These are phyloP conservation scores for Rotaria socialis DNA, from an alignment of 2,888 invertebrate genomes.

Conservation along the genomic window DNA sequence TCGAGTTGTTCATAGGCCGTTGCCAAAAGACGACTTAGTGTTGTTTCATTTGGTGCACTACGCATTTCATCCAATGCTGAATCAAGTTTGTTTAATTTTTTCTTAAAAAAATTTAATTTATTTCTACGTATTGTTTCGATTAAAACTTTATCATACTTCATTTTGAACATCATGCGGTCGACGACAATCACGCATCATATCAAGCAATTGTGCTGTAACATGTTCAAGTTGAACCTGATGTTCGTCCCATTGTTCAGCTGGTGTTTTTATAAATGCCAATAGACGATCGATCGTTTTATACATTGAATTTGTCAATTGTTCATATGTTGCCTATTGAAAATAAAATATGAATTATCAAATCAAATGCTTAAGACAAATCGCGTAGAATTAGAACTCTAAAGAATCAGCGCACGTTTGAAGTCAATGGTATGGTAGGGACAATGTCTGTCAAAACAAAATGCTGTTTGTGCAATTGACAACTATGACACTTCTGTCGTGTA, in stretches of 20 bases:
- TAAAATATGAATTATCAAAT: no score
- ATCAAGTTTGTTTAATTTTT: conserved; percentile 44
- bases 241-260: conserved; percentile 33
- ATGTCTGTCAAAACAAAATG: no score
- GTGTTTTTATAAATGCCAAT: neutral
- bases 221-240: conserved; percentile 35
- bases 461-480: no score
- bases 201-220: conserved; percentile 47
- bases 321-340: neutral
- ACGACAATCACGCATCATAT: conserved; percentile 54
- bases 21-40: conserved; percentile 18
- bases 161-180: conserved; percentile 56
- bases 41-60: conserved; percentile 43
- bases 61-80: conserved; percentile 46
- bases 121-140: neutral
- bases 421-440: no score
- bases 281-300: neutral
- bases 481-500: no score
- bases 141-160: conserved; percentile 51
- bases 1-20: conserved; percentile 36
- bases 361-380: no score
- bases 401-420: no score
- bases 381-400: no score
- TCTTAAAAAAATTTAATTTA: neutral
- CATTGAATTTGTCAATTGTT: neutral